Conservation (phyloP, 2,113 vertebrate genomes). For the Chlamydotis undulata region DNA sequence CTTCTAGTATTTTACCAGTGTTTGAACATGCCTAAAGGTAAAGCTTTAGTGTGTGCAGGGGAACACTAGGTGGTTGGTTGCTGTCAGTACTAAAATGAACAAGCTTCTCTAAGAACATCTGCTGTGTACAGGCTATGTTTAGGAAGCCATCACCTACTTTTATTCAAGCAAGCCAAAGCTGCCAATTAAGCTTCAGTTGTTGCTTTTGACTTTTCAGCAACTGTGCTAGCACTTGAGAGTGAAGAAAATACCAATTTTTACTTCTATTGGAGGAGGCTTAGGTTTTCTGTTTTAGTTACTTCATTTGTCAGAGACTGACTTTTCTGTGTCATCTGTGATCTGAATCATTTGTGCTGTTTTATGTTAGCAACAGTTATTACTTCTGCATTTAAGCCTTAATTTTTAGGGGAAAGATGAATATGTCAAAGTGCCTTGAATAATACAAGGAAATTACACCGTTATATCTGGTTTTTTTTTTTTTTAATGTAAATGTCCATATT, state of each 20-base stretch:
- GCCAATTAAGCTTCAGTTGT: neutral
- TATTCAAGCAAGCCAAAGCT: neutral
- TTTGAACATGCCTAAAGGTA: neutral
- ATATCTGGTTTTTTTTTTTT: rapidly evolving
- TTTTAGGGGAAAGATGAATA: neutral
- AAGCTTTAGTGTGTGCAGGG: neutral
- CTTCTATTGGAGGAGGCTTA: neutral
- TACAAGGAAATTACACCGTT: neutral
- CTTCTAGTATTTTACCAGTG: neutral
- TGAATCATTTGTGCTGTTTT: neutral
- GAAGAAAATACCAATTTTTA: neutral
- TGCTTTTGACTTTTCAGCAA: neutral
- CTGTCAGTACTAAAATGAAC: neutral
- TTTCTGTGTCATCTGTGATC: neutral
- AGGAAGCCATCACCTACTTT: neutral
- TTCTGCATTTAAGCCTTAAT: neutral
- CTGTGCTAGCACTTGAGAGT: neutral
- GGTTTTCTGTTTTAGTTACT: neutral
- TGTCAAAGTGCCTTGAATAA: neutral
- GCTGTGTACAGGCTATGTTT: neutral
- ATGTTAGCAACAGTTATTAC: neutral
- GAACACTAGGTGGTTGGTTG: neutral
- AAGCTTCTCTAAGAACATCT: neutral
- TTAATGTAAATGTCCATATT: neutral
- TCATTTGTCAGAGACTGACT: neutral